Conservation (phyloP, 2,888 invertebrate species). For the Coronaproctus castanopsis region DNA sequence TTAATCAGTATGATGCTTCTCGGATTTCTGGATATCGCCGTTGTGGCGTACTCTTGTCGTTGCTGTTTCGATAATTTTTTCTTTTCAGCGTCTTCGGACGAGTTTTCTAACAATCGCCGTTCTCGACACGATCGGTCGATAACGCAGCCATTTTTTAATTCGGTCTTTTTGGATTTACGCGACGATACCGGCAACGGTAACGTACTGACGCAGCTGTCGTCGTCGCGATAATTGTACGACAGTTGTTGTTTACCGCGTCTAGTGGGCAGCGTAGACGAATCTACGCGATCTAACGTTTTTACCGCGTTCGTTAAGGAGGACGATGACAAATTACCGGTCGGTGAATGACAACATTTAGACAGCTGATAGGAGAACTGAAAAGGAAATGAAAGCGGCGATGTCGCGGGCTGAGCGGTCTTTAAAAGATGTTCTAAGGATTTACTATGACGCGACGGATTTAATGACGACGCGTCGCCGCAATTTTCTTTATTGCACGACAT, state of each 20-base stretch:
- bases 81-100: neutral
- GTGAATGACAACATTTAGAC: neutral
- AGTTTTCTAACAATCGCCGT: neutral
- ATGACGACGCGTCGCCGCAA: neutral
- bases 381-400: slow-evolving; percentile 19
- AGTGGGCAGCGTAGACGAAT: neutral
- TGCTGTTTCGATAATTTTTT: neutral
- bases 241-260: neutral
- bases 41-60: neutral
- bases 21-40: neutral
- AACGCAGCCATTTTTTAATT: neutral
- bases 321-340: neutral
- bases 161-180: neutral
- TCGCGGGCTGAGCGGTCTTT: slow-evolving; percentile 9
- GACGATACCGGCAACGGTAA: slow-evolving; percentile 2
- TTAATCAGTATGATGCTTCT: neutral
- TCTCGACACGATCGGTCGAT: neutral
- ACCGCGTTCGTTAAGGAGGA: neutral
- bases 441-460: slow-evolving; percentile 41
- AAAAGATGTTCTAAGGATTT: slow-evolving; percentile 59
- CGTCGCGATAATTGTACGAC: neutral
- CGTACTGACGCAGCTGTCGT: slow-evolving; percentile 1
- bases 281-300: neutral
- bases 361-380: slow-evolving; percentile 24
- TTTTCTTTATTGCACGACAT: neutral